Evolutionary conservation across 2,113 vertebrate species (phyloP).

Genomic region (Amblyopsis rosae): DNA sequence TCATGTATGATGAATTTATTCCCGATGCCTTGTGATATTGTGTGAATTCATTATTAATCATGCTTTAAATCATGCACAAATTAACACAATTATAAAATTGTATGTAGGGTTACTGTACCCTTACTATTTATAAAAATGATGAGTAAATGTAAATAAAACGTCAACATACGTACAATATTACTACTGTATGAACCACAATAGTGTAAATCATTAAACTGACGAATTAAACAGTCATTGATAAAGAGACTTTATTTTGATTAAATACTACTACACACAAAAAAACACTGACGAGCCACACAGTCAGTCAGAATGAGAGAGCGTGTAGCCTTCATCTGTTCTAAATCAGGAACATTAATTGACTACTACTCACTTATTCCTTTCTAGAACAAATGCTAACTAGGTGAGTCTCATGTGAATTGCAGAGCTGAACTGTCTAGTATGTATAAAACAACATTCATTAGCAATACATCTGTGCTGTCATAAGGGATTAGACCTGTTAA

Average conservation of each 20-base stretch:
- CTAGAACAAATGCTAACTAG: constrained; percentile 26
- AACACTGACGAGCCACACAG: constrained; percentile 7
- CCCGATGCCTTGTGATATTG: too few species aligned
- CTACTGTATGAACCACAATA: not conserved
- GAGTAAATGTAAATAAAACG: too few species aligned
- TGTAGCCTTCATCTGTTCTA: constrained; percentile 1
- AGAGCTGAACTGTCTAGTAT: constrained; percentile 15
- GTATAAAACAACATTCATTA: constrained; percentile 38
- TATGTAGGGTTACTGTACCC: too few species aligned
- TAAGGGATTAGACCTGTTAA: constrained; percentile 33
- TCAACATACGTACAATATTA: too few species aligned
- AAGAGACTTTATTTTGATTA: constrained; percentile 55
- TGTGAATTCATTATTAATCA: too few species aligned
- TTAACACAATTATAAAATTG: too few species aligned
- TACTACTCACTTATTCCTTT: too few species aligned
- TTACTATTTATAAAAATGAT: too few species aligned
- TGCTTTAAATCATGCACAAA: too few species aligned
- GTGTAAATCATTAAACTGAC: not conserved
- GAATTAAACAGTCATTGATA: constrained; percentile 14
- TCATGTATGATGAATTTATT: too few species aligned
- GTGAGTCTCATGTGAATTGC: constrained; percentile 22
- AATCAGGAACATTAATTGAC: constrained; percentile 5
- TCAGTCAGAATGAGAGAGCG: constrained; percentile 16
- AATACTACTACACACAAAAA: constrained; percentile 40
- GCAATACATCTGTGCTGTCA: constrained; percentile 28